Conservation (phyloP, 1,140 invertebrate genomes). For the Nymphalis io region DNA sequence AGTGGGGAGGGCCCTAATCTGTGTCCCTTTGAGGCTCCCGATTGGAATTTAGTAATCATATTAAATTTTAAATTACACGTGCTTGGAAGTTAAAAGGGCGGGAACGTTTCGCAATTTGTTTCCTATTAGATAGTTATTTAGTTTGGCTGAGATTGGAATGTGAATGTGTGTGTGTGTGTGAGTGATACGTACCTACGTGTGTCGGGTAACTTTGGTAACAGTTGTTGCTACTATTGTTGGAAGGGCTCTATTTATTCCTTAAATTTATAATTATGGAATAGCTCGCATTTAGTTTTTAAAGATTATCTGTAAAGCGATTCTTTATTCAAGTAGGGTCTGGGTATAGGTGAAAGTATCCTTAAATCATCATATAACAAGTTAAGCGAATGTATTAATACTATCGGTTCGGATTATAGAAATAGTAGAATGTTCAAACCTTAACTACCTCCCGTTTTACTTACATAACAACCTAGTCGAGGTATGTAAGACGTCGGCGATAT, state of each 20-base stretch:
- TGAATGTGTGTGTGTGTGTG: not conserved
- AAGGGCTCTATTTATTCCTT: conserved; percentile 20
- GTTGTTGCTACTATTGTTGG: conserved; percentile 18
- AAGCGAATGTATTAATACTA: no score
- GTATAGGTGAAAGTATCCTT: no score
- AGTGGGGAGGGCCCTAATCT: conserved; percentile 70
- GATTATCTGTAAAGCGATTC: not conserved
- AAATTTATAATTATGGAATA: conserved; percentile 3
- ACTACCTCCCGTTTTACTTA: no score
- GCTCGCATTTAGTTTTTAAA: not conserved
- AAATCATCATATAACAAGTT: no score
- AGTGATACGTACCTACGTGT: not conserved
- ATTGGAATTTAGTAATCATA: conserved; percentile 81
- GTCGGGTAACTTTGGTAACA: conserved; percentile 7
- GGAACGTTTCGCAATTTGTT: conserved; percentile 64
- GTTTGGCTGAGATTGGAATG: conserved; percentile 38
- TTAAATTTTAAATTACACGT: conserved; percentile 81
- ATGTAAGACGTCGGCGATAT: no score
- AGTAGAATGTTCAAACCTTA: no score
- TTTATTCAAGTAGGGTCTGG: no score
- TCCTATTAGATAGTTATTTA: conserved; percentile 71
- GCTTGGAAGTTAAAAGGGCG: conserved; percentile 69
- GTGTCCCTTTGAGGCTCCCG: conserved; percentile 76
- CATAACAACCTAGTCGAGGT: no score
- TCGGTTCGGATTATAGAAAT: no score